A percentile compares a stretch with the other conserved stretches of the same genome.
phyloP scores from a whole-genome alignment of 2,797 vertebrate genomes.

The Lutjanus campechanus region DNA sequence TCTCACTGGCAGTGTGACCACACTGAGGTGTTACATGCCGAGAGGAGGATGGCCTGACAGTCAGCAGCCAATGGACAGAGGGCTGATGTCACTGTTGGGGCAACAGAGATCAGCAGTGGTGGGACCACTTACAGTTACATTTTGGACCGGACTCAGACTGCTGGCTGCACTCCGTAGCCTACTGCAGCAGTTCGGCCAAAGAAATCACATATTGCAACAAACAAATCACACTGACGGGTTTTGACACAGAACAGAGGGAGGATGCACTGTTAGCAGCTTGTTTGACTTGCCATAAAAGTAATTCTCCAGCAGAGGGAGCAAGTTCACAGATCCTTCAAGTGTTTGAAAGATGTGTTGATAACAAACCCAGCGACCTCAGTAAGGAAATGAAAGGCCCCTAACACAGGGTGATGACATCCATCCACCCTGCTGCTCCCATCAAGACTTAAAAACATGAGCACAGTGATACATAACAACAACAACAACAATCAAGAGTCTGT shows the following conservation, averaged over 20 bases:
- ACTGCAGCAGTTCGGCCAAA: not conserved
- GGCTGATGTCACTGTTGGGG: slow-evolving; percentile 68
- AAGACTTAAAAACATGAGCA: not conserved
- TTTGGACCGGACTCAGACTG: slow-evolving; percentile 17
- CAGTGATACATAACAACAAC: not conserved
- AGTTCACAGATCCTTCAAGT: not conserved
- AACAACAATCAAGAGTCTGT: not conserved
- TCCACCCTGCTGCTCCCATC: not conserved
- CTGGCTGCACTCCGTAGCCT: not conserved
- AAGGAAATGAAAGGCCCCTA: not conserved
- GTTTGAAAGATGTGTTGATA: slow-evolving; percentile 4
- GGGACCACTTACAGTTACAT: slow-evolving; percentile 42
- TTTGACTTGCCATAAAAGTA: not conserved
- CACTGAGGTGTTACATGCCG: slow-evolving; percentile 59
- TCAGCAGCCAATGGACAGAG: slow-evolving; percentile 70
- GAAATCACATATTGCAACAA: not conserved
- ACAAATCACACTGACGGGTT: not conserved
- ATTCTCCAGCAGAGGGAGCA: slow-evolving; percentile 67
- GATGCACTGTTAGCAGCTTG: not conserved
- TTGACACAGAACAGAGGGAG: not conserved
- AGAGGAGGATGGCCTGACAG: slow-evolving; percentile 71
- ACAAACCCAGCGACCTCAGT: not conserved
- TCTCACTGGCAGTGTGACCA: slow-evolving; percentile 26
- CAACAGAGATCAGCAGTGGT: slow-evolving; percentile 56
- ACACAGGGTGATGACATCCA: no score